A percentile compares a stretch with the other conserved stretches of the same genome.
Conservation (phyloP, 2,888 invertebrate genomes). For the Pasiphila rectangulata region DNA sequence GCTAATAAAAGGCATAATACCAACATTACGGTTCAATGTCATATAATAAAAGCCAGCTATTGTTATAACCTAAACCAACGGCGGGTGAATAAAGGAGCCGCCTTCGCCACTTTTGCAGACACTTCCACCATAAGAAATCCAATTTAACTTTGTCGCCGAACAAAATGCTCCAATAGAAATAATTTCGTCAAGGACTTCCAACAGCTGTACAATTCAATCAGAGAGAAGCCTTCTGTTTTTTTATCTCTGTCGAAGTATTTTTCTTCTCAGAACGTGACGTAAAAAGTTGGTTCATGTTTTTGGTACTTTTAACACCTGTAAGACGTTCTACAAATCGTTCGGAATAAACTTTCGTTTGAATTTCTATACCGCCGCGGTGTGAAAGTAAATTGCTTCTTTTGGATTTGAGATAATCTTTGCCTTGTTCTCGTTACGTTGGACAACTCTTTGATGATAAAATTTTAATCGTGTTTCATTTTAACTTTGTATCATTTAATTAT, state of each 20-base stretch:
- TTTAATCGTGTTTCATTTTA: background rate
- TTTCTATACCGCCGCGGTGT: background rate
- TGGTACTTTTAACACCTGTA: slow-evolving; percentile 56
- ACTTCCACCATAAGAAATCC: slow-evolving; percentile 77
- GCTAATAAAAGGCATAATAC: slow-evolving; percentile 40
- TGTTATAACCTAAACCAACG: slow-evolving; percentile 64
- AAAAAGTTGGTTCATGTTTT: slow-evolving; percentile 57
- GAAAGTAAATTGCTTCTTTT: slow-evolving; percentile 9
- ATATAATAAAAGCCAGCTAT: slow-evolving; percentile 52
- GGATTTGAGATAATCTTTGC: background rate
- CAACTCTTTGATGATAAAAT: background rate
- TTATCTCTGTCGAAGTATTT: slow-evolving; percentile 49
- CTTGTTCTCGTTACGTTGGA: background rate
- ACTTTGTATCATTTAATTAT: background rate
- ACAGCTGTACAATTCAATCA: slow-evolving; percentile 78
- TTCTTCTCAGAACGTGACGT: slow-evolving; percentile 45
- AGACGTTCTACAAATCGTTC: slow-evolving; percentile 24
- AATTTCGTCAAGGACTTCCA: slow-evolving; percentile 75
- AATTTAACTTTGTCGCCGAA: slow-evolving; percentile 78
- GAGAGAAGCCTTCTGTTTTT: slow-evolving; percentile 59
- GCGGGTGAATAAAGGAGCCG: slow-evolving; percentile 61
- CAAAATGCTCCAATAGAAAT: slow-evolving; percentile 78
- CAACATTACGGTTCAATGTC: slow-evolving; percentile 37
- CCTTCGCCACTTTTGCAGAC: slow-evolving; percentile 60
- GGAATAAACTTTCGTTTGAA: slow-evolving; percentile 10